These are phyloP conservation scores for Lacerta viridis DNA, from an alignment of 2,797 vertebrate genomes.

Conservation along the genomic window DNA sequence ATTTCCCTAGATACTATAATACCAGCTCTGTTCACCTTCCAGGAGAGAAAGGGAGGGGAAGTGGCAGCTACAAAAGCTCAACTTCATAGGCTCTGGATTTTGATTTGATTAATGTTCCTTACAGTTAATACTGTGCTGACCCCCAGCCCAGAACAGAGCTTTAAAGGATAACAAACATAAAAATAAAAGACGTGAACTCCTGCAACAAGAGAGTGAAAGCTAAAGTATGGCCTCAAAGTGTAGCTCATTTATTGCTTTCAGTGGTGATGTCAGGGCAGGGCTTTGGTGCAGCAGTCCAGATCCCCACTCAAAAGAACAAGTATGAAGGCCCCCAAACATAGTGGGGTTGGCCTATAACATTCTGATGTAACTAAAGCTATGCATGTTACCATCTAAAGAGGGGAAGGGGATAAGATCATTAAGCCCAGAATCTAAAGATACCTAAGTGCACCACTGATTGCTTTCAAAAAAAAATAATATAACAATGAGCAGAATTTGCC, in stretches of 20 bases:
- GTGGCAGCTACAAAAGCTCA: not conserved
- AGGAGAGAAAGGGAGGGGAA: not conserved
- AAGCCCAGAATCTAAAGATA: too few relatives aligned
- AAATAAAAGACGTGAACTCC: slow-evolving; percentile 18
- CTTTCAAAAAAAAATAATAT: not conserved
- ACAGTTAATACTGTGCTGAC: slow-evolving; percentile 9
- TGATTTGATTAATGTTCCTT: slow-evolving; percentile 43
- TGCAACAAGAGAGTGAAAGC: slow-evolving; percentile 29
- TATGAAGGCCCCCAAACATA: too few relatives aligned
- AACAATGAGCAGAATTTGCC: not conserved
- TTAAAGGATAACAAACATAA: not conserved
- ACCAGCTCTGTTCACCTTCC: slow-evolving; percentile 17
- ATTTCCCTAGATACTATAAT: not conserved
- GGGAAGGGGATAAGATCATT: too few relatives aligned
- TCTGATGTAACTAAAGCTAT: too few relatives aligned
- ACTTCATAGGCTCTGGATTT: slow-evolving; percentile 32
- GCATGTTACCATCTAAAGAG: too few relatives aligned
- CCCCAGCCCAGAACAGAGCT: not conserved
- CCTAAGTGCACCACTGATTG: not conserved
- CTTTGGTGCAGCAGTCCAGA: too few relatives aligned
- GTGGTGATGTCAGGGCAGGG: too few relatives aligned
- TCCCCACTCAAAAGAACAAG: too few relatives aligned
- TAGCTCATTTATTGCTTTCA: not conserved
- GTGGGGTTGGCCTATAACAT: too few relatives aligned
- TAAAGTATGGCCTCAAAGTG: slow-evolving; percentile 12